Base-by-base conservation (phyloP, 1,140 invertebrate species). In the Ylistrum balloti region DNA sequence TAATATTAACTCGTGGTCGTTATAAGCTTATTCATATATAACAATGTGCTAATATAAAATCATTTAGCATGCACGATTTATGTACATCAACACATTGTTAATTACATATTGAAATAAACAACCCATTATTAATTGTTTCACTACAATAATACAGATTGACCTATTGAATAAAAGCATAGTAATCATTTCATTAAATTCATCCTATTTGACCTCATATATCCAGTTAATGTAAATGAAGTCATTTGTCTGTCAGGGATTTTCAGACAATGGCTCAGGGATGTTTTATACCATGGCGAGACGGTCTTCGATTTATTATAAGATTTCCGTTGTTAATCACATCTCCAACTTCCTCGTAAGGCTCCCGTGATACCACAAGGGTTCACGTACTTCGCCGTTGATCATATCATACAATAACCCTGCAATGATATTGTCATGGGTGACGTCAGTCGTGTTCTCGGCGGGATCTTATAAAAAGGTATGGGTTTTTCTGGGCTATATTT, bases 251-350 rank as follows among this genome's bases (percentile, higher is more conserved):
- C 56, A 28, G 9, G 17, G 22, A 28, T 28, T 74, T 48, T 74
- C 56, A 74, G 56, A 74, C 56, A 28, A 17, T 74, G 0, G 56
- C 28, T 74, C 56, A n/a, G 35, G 56, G 45, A 48, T 48, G 22
- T 48, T 7, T 28, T 74, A 74, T 74, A 74, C 9, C 56, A 74
- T 7, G 56, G 22, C 56, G 56, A 74, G 56, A 74, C 56, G 56
- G 17, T 3, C n/a, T 74, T 74, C 56, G 56, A 74, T 74, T 74
- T 74, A 74, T 74, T 74, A 74, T 74, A 5, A 74, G 56, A 74
- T 28, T 74, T 74, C 17, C 11, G 56, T 28, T 74, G 56, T 74
- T 74, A 74, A 74, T 74, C 20, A 74, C 5, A 74, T 74, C 56
- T n/a, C 1, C 22, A 9, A 74, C 7, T 74, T 28, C 56, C 56